These are phyloP conservation scores for Anniella stebbinsi DNA, from an alignment of 2,797 vertebrate genomes.

Conservation along the genomic window DNA sequence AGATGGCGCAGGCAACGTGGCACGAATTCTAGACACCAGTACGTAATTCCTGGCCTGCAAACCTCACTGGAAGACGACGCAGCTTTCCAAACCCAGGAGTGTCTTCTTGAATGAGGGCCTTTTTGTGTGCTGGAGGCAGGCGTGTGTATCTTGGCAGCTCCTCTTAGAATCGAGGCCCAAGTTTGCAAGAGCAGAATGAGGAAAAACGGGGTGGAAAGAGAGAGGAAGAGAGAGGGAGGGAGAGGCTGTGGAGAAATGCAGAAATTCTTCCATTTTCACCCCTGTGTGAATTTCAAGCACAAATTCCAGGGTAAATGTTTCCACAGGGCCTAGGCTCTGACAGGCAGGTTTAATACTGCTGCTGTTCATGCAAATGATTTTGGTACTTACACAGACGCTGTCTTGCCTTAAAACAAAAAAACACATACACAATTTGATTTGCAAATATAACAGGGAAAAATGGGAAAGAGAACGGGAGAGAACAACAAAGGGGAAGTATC, in stretches of 20 bases:
- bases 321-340: neutral
- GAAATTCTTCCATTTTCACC: conserved; percentile 30
- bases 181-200: conserved; percentile 38
- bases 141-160: conserved; percentile 65
- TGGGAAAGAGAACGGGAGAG: too few species aligned
- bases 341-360: neutral
- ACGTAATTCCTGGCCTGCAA: conserved; percentile 61
- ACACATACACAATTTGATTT: too few species aligned
- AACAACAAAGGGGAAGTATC: too few species aligned
- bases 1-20: conserved; percentile 50
- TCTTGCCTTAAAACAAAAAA: neutral
- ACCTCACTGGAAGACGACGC: rapidly evolving
- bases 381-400: neutral
- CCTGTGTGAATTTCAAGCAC: neutral
- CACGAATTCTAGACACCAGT: conserved; percentile 49
- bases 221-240: conserved; percentile 7
- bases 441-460: too few species aligned
- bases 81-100: conserved; percentile 56
- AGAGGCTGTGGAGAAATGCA: neutral
- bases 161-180: conserved; percentile 37
- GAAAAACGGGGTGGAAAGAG: conserved; percentile 21
- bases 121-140: conserved; percentile 57
- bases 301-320: rapidly evolving
- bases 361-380: neutral
- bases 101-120: conserved; percentile 62